These are phyloP conservation scores for Corythoichthys intestinalis DNA, from an alignment of 2,113 vertebrate species.

Conservation along the genomic window DNA sequence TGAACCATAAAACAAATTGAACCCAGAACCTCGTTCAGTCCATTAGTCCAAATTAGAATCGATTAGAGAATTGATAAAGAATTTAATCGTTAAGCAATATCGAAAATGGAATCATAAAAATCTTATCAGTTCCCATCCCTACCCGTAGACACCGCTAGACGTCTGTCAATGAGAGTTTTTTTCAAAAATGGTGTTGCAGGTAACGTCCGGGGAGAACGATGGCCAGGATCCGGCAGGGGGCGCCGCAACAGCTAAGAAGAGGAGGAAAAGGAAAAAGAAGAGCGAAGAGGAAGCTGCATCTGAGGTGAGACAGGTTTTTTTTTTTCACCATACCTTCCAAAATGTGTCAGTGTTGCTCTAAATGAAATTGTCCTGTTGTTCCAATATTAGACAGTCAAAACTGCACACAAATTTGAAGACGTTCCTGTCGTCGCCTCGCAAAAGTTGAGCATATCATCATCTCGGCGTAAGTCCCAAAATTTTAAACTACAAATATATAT, in stretches of 20 bases:
- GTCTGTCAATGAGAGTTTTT: too few relatives aligned
- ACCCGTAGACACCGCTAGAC: too few relatives aligned
- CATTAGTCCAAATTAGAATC: too few relatives aligned
- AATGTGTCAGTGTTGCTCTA: background rate
- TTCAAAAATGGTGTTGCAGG: conserved; percentile 23
- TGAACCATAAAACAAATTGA: too few relatives aligned
- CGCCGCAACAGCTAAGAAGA: conserved; percentile 85
- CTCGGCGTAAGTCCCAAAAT: conserved; percentile 46
- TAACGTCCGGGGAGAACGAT: conserved; percentile 85
- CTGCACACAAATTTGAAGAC: conserved; percentile 36
- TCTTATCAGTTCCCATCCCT: too few relatives aligned
- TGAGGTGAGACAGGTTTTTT: conserved; percentile 29
- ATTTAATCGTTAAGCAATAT: too few relatives aligned
- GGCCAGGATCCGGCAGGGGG: conserved; percentile 71
- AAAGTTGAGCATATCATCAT: conserved; percentile 45
- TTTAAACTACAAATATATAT: background rate
- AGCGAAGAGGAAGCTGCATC: conserved; percentile 73
- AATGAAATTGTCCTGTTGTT: background rate
- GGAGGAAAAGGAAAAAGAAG: conserved; percentile 94
- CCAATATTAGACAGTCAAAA: conserved; percentile 27
- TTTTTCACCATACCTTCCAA: background rate
- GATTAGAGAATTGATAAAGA: too few relatives aligned
- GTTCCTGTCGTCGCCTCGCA: conserved; percentile 31
- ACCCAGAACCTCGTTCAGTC: too few relatives aligned
- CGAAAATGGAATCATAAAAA: too few relatives aligned